A percentile compares a stretch with the other conserved stretches of the same genome.
Evolutionary conservation across 2,888 invertebrate species (phyloP).

Genomic region (Trileptium ribeirensis): DNA sequence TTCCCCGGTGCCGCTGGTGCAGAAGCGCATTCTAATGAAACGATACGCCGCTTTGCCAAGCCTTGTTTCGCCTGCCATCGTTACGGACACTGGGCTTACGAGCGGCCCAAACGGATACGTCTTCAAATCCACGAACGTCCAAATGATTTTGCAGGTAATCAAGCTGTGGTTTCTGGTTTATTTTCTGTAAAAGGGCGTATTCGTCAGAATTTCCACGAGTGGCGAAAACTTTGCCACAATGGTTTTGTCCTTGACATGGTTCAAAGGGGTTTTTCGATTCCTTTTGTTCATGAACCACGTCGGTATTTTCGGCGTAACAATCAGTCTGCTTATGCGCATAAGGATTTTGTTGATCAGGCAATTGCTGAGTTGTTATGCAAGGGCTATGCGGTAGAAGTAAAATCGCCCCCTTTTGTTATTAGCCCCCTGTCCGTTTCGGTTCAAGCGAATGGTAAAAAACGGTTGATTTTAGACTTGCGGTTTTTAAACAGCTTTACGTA

Average conservation of each 20-base stretch:
- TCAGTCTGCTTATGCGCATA: background rate
- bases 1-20: no score
- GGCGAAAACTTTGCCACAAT: background rate
- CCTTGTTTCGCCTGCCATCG: background rate
- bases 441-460: background rate
- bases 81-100: background rate
- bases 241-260: slow-evolving; percentile 10
- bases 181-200: background rate
- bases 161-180: no score
- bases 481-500: background rate
- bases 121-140: no score
- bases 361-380: background rate
- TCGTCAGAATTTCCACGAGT: background rate
- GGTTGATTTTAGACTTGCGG: background rate
- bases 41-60: no score
- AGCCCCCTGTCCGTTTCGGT: background rate
- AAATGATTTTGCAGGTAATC: no score
- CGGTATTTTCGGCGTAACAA: background rate
- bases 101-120: background rate
- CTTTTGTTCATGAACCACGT: background rate
- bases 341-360: background rate
- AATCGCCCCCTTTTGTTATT: background rate
- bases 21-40: no score
- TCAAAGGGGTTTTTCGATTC: background rate
- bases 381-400: background rate